A percentile compares a stretch with the other conserved stretches of the same genome.
Evolutionary conservation across 2,797 vertebrate genomes (phyloP).

Genomic region (Poecilia wingei): DNA sequence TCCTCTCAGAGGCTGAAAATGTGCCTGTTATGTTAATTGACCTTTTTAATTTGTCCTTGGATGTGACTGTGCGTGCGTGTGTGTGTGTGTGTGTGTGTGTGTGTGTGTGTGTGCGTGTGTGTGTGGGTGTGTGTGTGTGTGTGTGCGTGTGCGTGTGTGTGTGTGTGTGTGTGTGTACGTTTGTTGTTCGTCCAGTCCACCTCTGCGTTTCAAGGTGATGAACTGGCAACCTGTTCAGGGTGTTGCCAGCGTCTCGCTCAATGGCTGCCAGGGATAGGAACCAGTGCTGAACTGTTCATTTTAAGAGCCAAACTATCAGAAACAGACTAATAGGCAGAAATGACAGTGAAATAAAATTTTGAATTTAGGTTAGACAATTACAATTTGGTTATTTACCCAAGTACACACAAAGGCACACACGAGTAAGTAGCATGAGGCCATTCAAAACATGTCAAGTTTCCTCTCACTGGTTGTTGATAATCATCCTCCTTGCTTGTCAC

Average conservation of each 20-base stretch:
- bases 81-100: neutral
- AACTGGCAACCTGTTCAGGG: neutral
- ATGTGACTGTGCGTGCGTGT: neutral
- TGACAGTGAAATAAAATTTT: constrained; percentile 51
- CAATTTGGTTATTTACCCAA: constrained; percentile 21
- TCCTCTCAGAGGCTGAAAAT: neutral
- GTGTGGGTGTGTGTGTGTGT: neutral
- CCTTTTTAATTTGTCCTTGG: neutral
- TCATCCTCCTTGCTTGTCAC: constrained; percentile 62
- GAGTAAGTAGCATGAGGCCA: constrained; percentile 66
- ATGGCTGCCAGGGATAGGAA: neutral
- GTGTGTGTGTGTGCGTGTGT: neutral
- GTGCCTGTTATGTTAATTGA: neutral
- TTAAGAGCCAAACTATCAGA: constrained; percentile 36
- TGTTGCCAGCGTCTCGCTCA: neutral
- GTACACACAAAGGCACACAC: constrained; percentile 35
- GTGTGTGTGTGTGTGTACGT: too few relatives aligned
- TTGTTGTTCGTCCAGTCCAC: neutral
- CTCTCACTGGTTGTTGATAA: constrained; percentile 69
- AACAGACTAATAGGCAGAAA: constrained; percentile 48
- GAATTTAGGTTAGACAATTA: constrained; percentile 59
- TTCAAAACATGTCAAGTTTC: constrained; percentile 68
- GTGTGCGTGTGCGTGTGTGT: too few relatives aligned
- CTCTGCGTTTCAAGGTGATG: too few relatives aligned
- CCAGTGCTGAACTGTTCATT: neutral